Base-by-base conservation (phyloP, 2,113 vertebrate species). In the Genyomyrus donnyi region DNA sequence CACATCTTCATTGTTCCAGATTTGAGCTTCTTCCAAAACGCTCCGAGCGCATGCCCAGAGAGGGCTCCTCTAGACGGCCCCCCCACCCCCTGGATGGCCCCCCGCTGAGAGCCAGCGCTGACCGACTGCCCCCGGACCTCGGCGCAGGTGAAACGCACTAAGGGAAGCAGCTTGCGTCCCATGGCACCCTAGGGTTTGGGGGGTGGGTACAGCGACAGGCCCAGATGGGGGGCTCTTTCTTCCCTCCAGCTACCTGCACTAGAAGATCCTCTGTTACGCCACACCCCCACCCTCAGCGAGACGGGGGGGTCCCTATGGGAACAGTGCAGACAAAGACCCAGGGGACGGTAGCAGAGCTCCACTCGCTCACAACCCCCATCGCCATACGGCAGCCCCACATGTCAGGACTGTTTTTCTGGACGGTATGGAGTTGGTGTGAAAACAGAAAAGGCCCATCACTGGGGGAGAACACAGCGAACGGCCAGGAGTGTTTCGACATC, bases 401-500 rank as follows among this genome's bases (percentile, higher is more conserved):
- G 19, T 88, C n/a, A 10, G n/a, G 35, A 45, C 52, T 48, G 48
- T 31, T 62, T 84, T 48, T n/a, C n/a, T 31, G n/a, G 56, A n/a
- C 42, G 19, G 31, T 80, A 80, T 19, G 13, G 17, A 39, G 74
- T 6, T 17, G 17, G 74, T 80, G 48, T 88, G 50, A 53, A 58
- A 52, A 58, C 50, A 58, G 31, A 35, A 53, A 52, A 39, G 85
- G 91, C 91, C 21, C 8, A 27, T 39, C 52, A 39, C 17, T 21
- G 49, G 7, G 52, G 91, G 88, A 90, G 90, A 89, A 7, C 89
- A 24, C 53, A 56, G 84, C 89, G 88, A 31, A 48, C 39, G 90
- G 89, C 90, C 92, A 45, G 77, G 35, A 45, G 92, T 93, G 91
- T 88, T 92, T 90, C 89, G 91, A 93, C 93, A 94, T 93, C 91